These are phyloP conservation scores for Colaptes auratus DNA, from an alignment of 2,113 vertebrate species.

Conservation along the genomic window DNA sequence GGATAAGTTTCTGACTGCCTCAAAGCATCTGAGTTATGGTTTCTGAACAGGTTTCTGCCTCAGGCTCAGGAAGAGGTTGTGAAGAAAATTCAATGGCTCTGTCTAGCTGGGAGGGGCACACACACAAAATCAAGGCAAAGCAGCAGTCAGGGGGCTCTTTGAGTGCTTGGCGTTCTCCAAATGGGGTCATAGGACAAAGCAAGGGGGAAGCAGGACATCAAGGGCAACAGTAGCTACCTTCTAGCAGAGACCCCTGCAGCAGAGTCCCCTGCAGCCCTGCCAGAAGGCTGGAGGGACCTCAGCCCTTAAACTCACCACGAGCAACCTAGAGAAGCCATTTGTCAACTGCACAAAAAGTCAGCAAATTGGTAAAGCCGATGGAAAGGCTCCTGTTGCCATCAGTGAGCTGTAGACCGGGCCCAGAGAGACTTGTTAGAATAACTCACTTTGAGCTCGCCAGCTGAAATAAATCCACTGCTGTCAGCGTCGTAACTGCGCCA, in stretches of 20 bases:
- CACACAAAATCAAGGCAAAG: background rate
- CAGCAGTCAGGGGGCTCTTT: background rate
- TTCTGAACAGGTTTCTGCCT: background rate
- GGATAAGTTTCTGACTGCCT: background rate
- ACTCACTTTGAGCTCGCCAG: constrained; percentile 87
- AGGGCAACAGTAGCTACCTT: background rate
- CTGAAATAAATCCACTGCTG: constrained; percentile 94
- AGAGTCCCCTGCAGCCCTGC: background rate
- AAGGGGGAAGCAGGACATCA: background rate
- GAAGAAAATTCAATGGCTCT: background rate
- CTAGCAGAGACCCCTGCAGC: background rate
- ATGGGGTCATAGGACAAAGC: background rate
- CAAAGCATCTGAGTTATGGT: background rate
- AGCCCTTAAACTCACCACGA: rapidly evolving
- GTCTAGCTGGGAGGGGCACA: background rate
- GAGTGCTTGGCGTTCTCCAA: background rate
- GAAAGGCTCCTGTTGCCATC: background rate
- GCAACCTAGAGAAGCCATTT: background rate
- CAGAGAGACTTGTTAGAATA: background rate
- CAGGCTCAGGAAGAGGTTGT: background rate
- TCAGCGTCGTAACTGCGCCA: constrained; percentile 95
- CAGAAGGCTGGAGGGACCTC: background rate
- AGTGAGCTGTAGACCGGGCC: background rate
- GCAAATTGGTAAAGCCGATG: background rate
- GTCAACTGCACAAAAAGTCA: background rate